A percentile compares a stretch with the other conserved stretches of the same genome.
Conservation (phyloP, 2,888 invertebrate species). For the Argyra leucocephala region DNA sequence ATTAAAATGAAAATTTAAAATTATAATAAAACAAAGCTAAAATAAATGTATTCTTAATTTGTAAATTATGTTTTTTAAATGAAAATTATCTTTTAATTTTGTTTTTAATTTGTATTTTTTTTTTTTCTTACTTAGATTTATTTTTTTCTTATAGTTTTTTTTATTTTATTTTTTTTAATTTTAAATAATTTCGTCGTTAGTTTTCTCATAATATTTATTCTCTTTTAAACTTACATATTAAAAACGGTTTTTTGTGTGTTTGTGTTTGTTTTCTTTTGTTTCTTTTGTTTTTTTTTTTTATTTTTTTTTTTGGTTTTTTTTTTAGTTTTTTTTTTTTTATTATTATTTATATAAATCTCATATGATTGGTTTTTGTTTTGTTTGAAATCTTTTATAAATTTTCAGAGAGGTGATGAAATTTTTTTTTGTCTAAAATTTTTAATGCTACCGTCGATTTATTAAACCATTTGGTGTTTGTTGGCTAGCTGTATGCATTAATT, state of each 20-base stretch:
- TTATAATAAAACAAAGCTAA: constrained; percentile 1
- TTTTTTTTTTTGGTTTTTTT: background rate
- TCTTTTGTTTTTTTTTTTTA: background rate
- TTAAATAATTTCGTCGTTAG: background rate
- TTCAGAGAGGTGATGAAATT: background rate
- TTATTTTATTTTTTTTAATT: background rate
- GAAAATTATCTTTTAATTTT: background rate
- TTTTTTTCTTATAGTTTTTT: background rate
- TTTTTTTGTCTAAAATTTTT: constrained; percentile 26
- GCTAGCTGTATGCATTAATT: constrained; percentile 71
- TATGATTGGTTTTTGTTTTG: background rate
- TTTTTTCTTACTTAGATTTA: background rate
- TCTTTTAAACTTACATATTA: background rate
- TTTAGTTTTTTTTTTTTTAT: background rate
- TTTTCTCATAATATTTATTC: background rate
- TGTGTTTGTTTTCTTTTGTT: background rate
- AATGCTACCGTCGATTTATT: constrained; percentile 75
- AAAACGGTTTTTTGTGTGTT: background rate
- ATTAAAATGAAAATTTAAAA: background rate
- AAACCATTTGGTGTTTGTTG: constrained; percentile 66
- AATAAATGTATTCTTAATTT: background rate
- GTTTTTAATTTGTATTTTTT: background rate
- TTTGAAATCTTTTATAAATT: background rate
- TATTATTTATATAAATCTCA: background rate
- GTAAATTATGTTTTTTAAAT: background rate